A percentile compares a stretch with the other conserved stretches of the same genome.
These are phyloP conservation scores for Peromyscus californicus DNA, from an alignment of 2,113 vertebrate genomes.

Conservation along the genomic window DNA sequence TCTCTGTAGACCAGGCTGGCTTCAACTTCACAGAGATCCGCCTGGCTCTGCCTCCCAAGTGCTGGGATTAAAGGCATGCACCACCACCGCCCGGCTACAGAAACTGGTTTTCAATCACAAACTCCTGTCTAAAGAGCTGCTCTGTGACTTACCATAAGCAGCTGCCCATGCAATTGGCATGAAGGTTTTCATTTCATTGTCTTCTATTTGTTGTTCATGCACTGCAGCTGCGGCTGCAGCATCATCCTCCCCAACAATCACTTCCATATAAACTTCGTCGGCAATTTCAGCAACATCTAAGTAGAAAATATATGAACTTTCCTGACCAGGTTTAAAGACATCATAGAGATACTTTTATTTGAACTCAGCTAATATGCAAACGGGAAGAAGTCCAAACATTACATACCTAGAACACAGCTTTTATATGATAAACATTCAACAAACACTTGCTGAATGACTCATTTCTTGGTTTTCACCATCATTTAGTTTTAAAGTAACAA, in stretches of 20 bases:
- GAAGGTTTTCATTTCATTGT: slow-evolving; percentile 94
- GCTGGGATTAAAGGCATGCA: background rate
- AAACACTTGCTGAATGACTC: slow-evolving; percentile 40
- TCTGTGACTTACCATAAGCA: slow-evolving; percentile 92
- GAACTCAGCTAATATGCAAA: slow-evolving; percentile 53
- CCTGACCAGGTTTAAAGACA: slow-evolving; percentile 53
- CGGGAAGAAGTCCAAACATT: slow-evolving; percentile 47
- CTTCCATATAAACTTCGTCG: slow-evolving; percentile 98
- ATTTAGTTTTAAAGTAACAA: slow-evolving; percentile 58
- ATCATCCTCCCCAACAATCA: slow-evolving; percentile 96
- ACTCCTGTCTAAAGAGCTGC: background rate
- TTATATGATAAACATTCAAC: slow-evolving; percentile 54
- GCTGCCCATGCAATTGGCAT: slow-evolving; percentile 97
- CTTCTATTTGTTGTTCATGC: slow-evolving; percentile 93
- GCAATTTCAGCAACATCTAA: slow-evolving; percentile 95
- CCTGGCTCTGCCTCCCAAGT: background rate
- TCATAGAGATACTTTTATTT: slow-evolving; percentile 51
- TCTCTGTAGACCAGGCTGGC: background rate
- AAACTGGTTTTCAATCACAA: slow-evolving; percentile 52
- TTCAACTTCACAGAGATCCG: background rate
- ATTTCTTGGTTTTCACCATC: slow-evolving; percentile 55
- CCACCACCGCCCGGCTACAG: background rate
- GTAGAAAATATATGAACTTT: slow-evolving; percentile 80
- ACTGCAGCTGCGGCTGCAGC: slow-evolving; percentile 85
- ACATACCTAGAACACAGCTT: slow-evolving; percentile 54